Percentiles rank a stretch among this genome's conserved stretches.
These are phyloP conservation scores for Theretra japonica DNA, from an alignment of 2,888 invertebrate species.

Conservation along the genomic window DNA sequence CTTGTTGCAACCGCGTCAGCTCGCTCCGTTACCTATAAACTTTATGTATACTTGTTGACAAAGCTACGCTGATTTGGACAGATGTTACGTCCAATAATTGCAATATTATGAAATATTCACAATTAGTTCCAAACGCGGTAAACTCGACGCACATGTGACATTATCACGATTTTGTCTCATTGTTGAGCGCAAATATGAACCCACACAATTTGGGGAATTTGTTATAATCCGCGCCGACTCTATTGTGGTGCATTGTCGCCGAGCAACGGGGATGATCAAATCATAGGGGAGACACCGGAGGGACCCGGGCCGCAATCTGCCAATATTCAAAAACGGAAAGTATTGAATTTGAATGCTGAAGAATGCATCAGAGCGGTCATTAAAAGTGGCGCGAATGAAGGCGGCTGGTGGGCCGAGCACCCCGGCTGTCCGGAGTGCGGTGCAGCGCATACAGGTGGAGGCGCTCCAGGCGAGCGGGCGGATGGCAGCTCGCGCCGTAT, in stretches of 20 bases:
- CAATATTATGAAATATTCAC: conserved; percentile 76
- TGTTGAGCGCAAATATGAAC: conserved; percentile 80
- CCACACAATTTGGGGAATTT: conserved; percentile 83
- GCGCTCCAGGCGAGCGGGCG: conserved; percentile 70
- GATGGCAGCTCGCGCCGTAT: conserved; percentile 59
- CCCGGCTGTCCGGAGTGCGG: conserved; percentile 37
- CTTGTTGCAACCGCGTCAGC: conserved; percentile 27
- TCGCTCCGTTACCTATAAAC: not conserved
- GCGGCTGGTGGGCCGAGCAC: not conserved
- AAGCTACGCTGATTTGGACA: conserved; percentile 57
- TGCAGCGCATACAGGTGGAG: conserved; percentile 74
- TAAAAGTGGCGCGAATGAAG: conserved; percentile 68
- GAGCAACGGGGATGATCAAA: conserved; percentile 58
- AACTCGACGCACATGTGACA: conserved; percentile 80
- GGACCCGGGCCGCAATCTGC: conserved; percentile 63
- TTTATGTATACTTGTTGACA: conserved; percentile 23
- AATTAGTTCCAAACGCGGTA: conserved; percentile 83
- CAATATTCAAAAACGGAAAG: conserved; percentile 52
- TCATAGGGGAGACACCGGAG: conserved; percentile 60
- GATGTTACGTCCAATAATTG: conserved; percentile 76
- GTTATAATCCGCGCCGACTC: conserved; percentile 79
- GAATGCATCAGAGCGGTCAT: conserved; percentile 59
- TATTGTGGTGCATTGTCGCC: conserved; percentile 75
- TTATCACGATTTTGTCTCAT: conserved; percentile 82
- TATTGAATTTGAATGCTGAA: conserved; percentile 39